Evolutionary conservation across 2,888 invertebrate species (phyloP), one percentile per base, ranked within the genome.

Genomic region (Drosophila buzzatii): DNA sequence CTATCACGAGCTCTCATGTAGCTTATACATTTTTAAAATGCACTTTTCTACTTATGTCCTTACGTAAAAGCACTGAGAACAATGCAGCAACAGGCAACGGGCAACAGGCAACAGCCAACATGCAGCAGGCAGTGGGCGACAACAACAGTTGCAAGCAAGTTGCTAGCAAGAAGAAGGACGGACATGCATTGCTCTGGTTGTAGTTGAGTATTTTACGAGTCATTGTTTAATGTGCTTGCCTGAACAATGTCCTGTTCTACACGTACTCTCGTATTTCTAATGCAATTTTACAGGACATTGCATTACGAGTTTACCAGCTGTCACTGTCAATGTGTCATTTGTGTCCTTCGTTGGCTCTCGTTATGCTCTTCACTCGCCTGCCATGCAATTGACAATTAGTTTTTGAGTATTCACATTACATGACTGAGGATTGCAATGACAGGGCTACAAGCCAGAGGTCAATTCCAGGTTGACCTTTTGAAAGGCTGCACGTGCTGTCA

Each of bases 21-120:
- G 70, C 78, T 73, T 78, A 84, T 85, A 82, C 79, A 85, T 85
- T 86, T 85, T 85, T 85, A 85, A 85, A 85, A 84, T 82, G 86
- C 85, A 86, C 86, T 86, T 81, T 85, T 74, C 82, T 71, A 56
- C 81, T 78, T 77, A 70, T 74, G 73, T 74, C 76, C 79, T 76
- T 78, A 65, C 79, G 82, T 74, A 71, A 82, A 75, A 81, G 84
- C 86, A 76, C 74, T 58, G 78, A 66, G 77, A 82, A 81, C 82
- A 76, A 74, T 60, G 53, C 67, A 39, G 65, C 64, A 65, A 61
- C 63, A 69, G 59, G 63, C 63, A 63, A 63, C 60, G 65, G 58
- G 45, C 59, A 60, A 37, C 56, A 27, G 35, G 39, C 27, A 55
- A 37, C 23, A 1, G 16, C 8, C 47, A 7, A 16, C 27, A 2